These are phyloP conservation scores for Plestiodon gilberti DNA, from an alignment of 2,113 vertebrate species.

Conservation along the genomic window DNA sequence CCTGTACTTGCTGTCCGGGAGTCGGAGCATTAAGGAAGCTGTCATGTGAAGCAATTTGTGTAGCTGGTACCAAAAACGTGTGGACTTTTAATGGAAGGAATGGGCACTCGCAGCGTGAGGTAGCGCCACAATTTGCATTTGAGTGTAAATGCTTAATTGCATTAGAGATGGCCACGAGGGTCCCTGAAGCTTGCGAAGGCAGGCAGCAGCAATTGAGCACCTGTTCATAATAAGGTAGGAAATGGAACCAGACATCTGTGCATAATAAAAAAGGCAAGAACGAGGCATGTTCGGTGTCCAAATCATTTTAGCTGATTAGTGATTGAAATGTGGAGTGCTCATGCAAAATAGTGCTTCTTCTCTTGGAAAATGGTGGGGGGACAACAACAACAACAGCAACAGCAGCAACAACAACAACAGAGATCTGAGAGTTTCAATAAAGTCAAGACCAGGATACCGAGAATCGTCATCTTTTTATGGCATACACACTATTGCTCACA, in stretches of 20 bases:
- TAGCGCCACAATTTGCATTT: conserved; percentile 47
- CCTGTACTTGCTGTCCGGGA: conserved; percentile 5
- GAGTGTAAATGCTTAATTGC: conserved; percentile 68
- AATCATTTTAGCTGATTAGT: conserved; percentile 33
- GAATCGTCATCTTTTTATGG: no score
- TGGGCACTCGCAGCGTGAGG: conserved; percentile 12
- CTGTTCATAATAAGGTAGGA: conserved; percentile 55
- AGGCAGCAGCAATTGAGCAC: conserved; percentile 66
- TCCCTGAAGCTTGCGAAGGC: conserved; percentile 42
- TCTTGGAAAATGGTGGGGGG: not conserved
- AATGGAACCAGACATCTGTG: conserved; percentile 66
- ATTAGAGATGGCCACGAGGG: conserved; percentile 56
- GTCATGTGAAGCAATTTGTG: not conserved
- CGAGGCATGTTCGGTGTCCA: conserved; percentile 16
- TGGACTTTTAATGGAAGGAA: conserved; percentile 12
- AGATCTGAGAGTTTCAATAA: no score
- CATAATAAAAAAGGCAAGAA: conserved; percentile 55
- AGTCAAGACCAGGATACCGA: no score
- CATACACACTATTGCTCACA: no score
- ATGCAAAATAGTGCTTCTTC: conserved; percentile 12
- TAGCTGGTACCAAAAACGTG: not conserved
- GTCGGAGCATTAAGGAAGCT: not conserved
- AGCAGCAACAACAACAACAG: no score
- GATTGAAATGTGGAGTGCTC: conserved; percentile 17
- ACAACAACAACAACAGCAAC: no score